Evolutionary conservation across 1,140 invertebrate genomes (phyloP).

Genomic region (Coelopa frigida): DNA sequence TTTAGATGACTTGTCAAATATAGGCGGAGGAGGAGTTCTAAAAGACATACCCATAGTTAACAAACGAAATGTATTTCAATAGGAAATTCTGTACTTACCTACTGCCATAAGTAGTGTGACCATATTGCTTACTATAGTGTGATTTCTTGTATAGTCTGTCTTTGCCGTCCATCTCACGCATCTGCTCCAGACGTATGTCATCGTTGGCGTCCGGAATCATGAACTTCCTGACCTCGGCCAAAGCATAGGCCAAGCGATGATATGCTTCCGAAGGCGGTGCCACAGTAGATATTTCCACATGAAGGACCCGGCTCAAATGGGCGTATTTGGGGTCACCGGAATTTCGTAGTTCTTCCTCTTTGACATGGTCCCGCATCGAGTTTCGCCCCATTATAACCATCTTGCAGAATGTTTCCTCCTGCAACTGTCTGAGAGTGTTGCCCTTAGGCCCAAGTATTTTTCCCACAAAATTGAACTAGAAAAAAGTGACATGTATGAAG

Average conservation of each 20-base stretch:
- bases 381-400: constrained; percentile 92
- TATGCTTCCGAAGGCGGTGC: constrained; percentile 89
- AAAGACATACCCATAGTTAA: background rate
- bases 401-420: constrained; percentile 92
- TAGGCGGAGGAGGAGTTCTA: constrained; percentile 42
- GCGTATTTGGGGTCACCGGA: constrained; percentile 87
- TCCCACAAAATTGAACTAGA: constrained; percentile 93
- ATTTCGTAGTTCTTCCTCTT: constrained; percentile 81
- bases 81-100: constrained; percentile 19
- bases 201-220: constrained; percentile 69
- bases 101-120: constrained; percentile 31
- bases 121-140: constrained; percentile 37
- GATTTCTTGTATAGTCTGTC: constrained; percentile 39
- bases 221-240: constrained; percentile 69
- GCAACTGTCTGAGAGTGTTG: constrained; percentile 82
- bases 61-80: background rate
- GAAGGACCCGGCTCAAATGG: constrained; percentile 85
- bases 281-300: constrained; percentile 85
- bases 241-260: constrained; percentile 78
- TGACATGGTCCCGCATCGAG: constrained; percentile 89
- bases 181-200: constrained; percentile 69
- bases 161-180: constrained; percentile 57
- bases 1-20: constrained; percentile 46
- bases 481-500: too few species aligned
- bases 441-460: constrained; percentile 91